phyloP scores from a whole-genome alignment of 1,140 invertebrate genomes.

The Drosophila ambigua region DNA sequence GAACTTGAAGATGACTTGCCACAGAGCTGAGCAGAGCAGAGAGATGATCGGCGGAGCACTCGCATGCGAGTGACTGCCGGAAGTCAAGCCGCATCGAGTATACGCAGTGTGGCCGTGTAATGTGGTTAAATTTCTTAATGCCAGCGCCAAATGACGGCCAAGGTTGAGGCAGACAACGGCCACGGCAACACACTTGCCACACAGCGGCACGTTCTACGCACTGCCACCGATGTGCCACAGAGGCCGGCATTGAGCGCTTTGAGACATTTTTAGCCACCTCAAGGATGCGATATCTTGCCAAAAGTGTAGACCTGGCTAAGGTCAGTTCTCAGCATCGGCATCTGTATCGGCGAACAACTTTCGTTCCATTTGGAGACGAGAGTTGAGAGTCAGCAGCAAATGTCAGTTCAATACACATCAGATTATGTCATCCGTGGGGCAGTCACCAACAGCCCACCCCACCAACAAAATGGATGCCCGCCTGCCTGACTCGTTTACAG shows the following conservation, averaged over 20 bases:
- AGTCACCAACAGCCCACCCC: not conserved
- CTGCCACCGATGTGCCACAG: constrained; percentile 17
- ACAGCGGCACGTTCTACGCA: constrained; percentile 56
- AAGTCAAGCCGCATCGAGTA: constrained; percentile 53
- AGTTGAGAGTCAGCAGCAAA: not conserved
- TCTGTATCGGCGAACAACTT: not conserved
- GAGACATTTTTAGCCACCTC: constrained; percentile 68
- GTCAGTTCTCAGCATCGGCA: constrained; percentile 33
- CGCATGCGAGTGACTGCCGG: constrained; percentile 55
- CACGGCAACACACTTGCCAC: constrained; percentile 44
- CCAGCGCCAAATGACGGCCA: constrained; percentile 63
- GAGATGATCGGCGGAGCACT: constrained; percentile 20
- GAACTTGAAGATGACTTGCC: constrained; percentile 70
- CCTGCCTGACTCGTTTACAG: constrained; percentile 11
- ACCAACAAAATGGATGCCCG: not conserved
- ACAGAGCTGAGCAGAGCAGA: constrained; percentile 5
- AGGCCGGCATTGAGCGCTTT: constrained; percentile 58
- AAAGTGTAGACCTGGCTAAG: constrained; percentile 60
- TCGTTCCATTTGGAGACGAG: not conserved
- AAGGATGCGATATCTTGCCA: constrained; percentile 71
- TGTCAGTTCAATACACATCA: constrained; percentile 6
- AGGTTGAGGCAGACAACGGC: constrained; percentile 40
- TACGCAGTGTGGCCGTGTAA: constrained; percentile 55
- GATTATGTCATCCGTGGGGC: constrained; percentile 35
- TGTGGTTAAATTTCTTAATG: constrained; percentile 49